phyloP scores from a whole-genome alignment of 2,113 vertebrate genomes.

The Paedocypris sp. region DNA sequence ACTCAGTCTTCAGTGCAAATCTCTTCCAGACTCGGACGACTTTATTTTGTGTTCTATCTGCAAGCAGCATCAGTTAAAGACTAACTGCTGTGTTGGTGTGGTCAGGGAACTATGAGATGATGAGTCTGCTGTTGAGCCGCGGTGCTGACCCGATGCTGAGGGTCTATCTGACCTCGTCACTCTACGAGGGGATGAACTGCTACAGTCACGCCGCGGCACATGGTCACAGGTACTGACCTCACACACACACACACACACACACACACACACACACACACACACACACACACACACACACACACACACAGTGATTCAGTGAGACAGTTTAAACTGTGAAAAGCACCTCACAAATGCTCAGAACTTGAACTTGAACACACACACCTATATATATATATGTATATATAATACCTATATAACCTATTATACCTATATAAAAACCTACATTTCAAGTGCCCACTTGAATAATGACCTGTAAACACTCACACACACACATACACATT shows the following conservation, averaged over 20 bases:
- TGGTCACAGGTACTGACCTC: conserved; percentile 73
- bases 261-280: too few species aligned
- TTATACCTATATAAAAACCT: too few species aligned
- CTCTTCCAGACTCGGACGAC: not conserved
- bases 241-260: not conserved
- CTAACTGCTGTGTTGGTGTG: not conserved
- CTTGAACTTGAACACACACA: too few species aligned
- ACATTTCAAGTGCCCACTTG: too few species aligned
- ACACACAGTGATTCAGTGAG: too few species aligned
- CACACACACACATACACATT: too few species aligned
- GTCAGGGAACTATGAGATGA: conserved; percentile 83
- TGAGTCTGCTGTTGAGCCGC: conserved; percentile 71
- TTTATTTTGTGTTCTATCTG: not conserved
- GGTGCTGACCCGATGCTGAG: conserved; percentile 82
- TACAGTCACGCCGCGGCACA: conserved; percentile 92
- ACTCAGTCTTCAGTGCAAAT: not conserved
- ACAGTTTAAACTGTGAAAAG: too few species aligned
- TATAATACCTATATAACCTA: too few species aligned
- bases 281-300: not conserved
- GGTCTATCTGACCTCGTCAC: conserved; percentile 70
- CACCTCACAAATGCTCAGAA: too few species aligned
- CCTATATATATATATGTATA: too few species aligned
- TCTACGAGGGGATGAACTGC: conserved; percentile 86
- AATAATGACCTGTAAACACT: too few species aligned
- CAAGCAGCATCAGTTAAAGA: not conserved